Conservation (phyloP, 2,113 vertebrate species). For the Neoarius graeffei region DNA sequence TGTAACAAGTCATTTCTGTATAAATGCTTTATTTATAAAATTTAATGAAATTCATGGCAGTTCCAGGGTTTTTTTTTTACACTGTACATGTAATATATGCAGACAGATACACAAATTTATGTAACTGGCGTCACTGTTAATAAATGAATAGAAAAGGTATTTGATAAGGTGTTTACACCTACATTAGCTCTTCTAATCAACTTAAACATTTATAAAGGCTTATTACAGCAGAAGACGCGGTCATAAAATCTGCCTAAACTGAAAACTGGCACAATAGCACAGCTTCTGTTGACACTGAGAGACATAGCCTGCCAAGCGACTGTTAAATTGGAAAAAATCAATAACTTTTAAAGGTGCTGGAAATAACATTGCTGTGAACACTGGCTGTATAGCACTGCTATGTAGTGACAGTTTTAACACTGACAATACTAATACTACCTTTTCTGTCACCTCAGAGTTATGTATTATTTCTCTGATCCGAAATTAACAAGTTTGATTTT, state of each 20-base stretch:
- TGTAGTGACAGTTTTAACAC: background rate
- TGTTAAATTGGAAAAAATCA: background rate
- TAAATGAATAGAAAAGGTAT: background rate
- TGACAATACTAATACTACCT: background rate
- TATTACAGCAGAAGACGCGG: background rate
- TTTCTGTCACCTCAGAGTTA: background rate
- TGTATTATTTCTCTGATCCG: background rate
- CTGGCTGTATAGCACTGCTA: background rate
- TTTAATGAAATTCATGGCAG: constrained; percentile 28
- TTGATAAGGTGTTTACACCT: background rate
- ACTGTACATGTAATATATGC: constrained; percentile 51
- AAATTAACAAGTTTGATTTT: background rate
- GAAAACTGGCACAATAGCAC: background rate
- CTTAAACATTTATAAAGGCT: background rate
- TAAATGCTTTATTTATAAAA: constrained; percentile 66
- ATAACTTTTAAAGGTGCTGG: background rate
- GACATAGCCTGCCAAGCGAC: background rate
- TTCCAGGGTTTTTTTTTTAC: background rate
- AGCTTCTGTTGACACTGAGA: background rate
- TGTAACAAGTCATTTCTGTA: constrained; percentile 58
- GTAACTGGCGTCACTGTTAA: background rate
- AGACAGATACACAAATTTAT: constrained; percentile 25
- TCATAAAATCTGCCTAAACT: background rate
- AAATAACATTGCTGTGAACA: background rate
- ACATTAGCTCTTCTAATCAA: background rate